phyloP scores from a whole-genome alignment of 1,140 invertebrate species.

The Drosophila tropicalis region DNA sequence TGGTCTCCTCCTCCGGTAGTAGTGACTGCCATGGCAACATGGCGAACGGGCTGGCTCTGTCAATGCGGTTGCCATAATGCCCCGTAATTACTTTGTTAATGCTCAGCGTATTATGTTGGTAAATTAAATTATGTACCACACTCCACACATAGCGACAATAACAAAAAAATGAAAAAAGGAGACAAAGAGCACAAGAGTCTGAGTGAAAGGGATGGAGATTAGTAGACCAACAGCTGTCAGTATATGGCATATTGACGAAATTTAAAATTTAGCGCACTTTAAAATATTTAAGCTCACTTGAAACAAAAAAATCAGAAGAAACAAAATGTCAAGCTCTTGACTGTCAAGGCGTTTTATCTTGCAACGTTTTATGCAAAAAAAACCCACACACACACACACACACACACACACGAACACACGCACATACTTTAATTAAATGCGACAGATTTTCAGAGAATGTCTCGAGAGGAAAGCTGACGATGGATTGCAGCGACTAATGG shows the following conservation, averaged over 20 bases:
- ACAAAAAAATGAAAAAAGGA: too few species aligned
- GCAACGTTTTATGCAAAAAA: constrained; percentile 1
- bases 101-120: constrained; percentile 65
- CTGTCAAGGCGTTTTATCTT: constrained; percentile 23
- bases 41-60: constrained; percentile 13
- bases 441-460: constrained; percentile 16
- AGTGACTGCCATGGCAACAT: constrained; percentile 38
- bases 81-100: constrained; percentile 77
- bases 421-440: constrained; percentile 46
- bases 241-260: constrained; percentile 34
- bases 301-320: not conserved
- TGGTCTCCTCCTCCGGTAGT: constrained; percentile 12
- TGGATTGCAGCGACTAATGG: constrained; percentile 3
- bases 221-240: constrained; percentile 19
- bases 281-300: constrained; percentile 36
- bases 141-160: constrained; percentile 13
- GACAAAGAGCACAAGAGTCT: not conserved
- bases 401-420: too few species aligned
- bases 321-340: constrained; percentile 31
- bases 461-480: constrained; percentile 1
- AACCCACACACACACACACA: too few species aligned
- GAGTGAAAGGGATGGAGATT: constrained; percentile 2
- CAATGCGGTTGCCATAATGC: constrained; percentile 70
- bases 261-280: constrained; percentile 28
- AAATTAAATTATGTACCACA: constrained; percentile 68